Percentiles rank a stretch among this genome's conserved stretches.
phyloP scores from a whole-genome alignment of 2,797 vertebrate species.

The Anolis apletophallus region DNA sequence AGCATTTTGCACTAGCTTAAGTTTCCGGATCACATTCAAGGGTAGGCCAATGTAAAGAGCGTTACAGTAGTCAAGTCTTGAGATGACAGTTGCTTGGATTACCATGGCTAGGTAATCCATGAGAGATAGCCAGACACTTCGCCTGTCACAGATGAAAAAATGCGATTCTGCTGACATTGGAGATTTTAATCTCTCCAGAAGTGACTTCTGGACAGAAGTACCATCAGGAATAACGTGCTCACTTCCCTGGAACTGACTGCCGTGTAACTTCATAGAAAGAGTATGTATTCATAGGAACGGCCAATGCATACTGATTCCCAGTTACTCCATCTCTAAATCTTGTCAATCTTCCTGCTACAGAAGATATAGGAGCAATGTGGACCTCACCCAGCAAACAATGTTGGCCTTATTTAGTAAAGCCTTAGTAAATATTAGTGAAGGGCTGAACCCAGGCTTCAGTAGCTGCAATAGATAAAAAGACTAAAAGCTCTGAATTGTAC shows the following conservation, averaged over 20 bases:
- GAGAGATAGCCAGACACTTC: too few relatives aligned
- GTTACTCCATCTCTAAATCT: conserved; percentile 33
- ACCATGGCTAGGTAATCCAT: too few relatives aligned
- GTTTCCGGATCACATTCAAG: too few relatives aligned
- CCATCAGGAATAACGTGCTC: neutral
- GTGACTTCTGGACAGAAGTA: neutral
- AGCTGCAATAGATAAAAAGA: conserved; percentile 55
- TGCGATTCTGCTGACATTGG: too few relatives aligned
- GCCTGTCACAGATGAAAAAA: too few relatives aligned
- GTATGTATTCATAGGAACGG: neutral
- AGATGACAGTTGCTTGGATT: too few relatives aligned
- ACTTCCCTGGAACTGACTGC: neutral
- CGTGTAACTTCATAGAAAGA: neutral
- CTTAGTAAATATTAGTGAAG: conserved; percentile 56
- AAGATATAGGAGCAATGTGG: conserved; percentile 39
- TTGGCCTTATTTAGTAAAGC: conserved; percentile 64
- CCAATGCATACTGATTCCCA: neutral
- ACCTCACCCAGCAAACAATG: conserved; percentile 61
- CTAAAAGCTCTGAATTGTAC: conserved; percentile 57
- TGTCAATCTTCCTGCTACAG: conserved; percentile 37
- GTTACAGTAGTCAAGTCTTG: too few relatives aligned
- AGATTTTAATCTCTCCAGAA: neutral
- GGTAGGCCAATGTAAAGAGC: too few relatives aligned
- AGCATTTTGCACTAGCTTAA: too few relatives aligned
- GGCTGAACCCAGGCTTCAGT: conserved; percentile 51